A percentile compares a stretch with the other conserved stretches of the same genome.
Evolutionary conservation across 2,797 vertebrate species (phyloP).

Genomic region (Hydrolagus colliei): DNA sequence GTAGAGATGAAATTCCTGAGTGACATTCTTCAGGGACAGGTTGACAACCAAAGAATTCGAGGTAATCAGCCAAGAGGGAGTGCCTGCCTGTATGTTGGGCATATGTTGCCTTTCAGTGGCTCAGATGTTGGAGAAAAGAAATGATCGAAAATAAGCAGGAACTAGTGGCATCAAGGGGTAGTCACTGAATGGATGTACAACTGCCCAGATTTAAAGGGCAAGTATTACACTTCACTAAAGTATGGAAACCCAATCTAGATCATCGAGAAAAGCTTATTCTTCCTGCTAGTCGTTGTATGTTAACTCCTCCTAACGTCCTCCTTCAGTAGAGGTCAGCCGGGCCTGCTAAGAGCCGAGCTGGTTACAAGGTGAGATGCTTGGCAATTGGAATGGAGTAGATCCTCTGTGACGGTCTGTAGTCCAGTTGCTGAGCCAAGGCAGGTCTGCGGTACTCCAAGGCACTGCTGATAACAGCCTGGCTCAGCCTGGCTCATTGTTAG

Average conservation of each 20-base stretch:
- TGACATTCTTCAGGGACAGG: neutral
- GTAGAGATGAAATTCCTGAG: neutral
- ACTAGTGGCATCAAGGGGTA: neutral
- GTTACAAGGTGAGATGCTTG: too few species aligned
- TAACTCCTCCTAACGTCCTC: neutral
- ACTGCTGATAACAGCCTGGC: too few species aligned
- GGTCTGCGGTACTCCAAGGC: too few species aligned
- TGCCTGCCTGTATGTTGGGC: neutral
- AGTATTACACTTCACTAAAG: conserved; percentile 5
- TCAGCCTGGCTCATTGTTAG: too few species aligned
- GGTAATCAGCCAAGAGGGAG: too few species aligned
- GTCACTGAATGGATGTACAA: neutral
- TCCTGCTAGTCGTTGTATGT: neutral
- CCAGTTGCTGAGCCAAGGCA: too few species aligned
- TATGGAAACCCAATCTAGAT: neutral
- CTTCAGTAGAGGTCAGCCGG: too few species aligned
- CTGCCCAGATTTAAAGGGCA: neutral
- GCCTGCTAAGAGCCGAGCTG: too few species aligned
- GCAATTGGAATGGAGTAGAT: too few species aligned
- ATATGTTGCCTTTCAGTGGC: neutral
- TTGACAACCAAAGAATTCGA: neutral
- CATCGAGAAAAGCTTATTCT: neutral
- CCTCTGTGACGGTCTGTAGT: too few species aligned
- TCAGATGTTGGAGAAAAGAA: neutral
- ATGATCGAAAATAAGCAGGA: neutral